Conservation (phyloP, 2,888 invertebrate species). For the Zootermopsis nevadensis region DNA sequence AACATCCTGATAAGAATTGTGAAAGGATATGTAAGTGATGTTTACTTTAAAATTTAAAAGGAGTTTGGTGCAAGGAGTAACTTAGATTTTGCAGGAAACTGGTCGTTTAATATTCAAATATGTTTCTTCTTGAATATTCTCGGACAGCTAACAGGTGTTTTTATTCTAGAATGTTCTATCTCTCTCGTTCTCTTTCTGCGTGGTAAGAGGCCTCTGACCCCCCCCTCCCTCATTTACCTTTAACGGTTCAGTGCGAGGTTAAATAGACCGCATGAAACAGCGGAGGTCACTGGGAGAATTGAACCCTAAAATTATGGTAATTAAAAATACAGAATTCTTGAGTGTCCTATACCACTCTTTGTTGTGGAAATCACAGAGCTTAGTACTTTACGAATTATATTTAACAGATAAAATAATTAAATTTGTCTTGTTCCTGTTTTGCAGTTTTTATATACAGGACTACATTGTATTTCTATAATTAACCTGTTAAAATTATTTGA, state of each 20-base stretch:
- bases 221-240: slow-evolving; percentile 24
- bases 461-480: too few relatives aligned
- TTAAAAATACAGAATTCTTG: slow-evolving; percentile 11
- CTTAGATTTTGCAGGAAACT: slow-evolving; percentile 33
- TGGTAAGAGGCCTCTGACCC: slow-evolving; percentile 26
- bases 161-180: not conserved
- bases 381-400: too few relatives aligned
- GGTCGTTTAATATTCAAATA: slow-evolving; percentile 37
- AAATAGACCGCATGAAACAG: slow-evolving; percentile 30
- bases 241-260: slow-evolving; percentile 36
- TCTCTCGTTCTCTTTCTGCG: slow-evolving; percentile 8
- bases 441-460: too few relatives aligned
- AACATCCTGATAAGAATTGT: slow-evolving; percentile 28
- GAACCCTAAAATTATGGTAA: slow-evolving; percentile 31
- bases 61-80: not conserved
- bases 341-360: not conserved
- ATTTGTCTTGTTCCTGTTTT: too few relatives aligned
- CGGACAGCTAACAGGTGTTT: slow-evolving; percentile 33
- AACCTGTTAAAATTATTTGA: too few relatives aligned
- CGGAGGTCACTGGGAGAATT: slow-evolving; percentile 25
- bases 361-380: too few relatives aligned
- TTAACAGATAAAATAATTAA: too few relatives aligned
- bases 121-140: slow-evolving; percentile 19
- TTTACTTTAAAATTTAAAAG: not conserved
- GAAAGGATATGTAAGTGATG: slow-evolving; percentile 32